Percentiles rank a stretch among this genome's conserved stretches.
phyloP scores from a whole-genome alignment of 2,797 vertebrate species.

The Tapirus indicus region DNA sequence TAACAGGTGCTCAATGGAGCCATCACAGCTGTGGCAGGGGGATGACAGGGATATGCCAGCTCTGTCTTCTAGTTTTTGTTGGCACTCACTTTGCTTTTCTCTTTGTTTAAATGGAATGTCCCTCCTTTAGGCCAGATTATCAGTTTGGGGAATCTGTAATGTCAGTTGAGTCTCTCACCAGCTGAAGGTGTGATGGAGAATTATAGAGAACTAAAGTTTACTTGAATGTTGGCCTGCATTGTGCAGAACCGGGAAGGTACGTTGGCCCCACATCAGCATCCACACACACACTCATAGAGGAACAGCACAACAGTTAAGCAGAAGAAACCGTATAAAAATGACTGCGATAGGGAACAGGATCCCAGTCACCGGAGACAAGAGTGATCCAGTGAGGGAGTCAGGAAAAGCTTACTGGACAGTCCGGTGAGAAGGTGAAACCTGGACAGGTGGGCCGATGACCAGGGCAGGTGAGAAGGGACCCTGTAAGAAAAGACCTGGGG shows the following conservation, averaged over 20 bases:
- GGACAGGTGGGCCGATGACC: background rate
- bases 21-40: fast-evolving
- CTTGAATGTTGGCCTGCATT: fast-evolving
- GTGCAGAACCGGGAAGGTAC: background rate
- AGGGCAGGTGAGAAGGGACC: background rate
- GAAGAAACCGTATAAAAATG: fast-evolving
- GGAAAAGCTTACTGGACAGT: background rate
- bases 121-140: background rate
- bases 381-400: fast-evolving
- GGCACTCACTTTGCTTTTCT: background rate
- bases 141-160: background rate
- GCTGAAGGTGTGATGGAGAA: fast-evolving
- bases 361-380: background rate
- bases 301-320: fast-evolving
- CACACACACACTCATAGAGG: fast-evolving
- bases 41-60: background rate
- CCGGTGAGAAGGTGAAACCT: background rate
- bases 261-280: background rate
- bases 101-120: background rate
- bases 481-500: background rate
- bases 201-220: fast-evolving
- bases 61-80: background rate
- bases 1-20: fast-evolving
- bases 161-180: background rate
- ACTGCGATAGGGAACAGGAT: no score